Percentiles rank a stretch among this genome's conserved stretches.
Evolutionary conservation across 2,113 vertebrate genomes (phyloP).

Genomic region (Ciconia boyciana): DNA sequence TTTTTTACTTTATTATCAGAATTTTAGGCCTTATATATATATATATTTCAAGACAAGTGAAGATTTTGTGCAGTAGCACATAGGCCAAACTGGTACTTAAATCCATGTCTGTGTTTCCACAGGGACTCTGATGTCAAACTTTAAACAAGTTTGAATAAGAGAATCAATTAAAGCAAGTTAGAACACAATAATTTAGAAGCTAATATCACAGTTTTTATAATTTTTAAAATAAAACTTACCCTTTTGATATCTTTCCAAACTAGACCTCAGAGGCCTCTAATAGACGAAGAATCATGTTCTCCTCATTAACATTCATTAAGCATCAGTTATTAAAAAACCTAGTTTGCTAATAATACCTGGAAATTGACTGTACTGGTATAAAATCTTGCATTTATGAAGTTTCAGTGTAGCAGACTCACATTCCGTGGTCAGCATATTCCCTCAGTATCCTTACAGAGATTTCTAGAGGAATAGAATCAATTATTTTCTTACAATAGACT

Average conservation of each 20-base stretch:
- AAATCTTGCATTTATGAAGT: not conserved
- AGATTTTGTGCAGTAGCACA: not conserved
- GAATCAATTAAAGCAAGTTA: constrained; percentile 6
- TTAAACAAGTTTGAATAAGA: not conserved
- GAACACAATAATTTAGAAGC: not conserved
- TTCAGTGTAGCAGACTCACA: not conserved
- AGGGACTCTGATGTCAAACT: not conserved
- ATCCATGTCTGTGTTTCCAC: not conserved
- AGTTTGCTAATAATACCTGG: not conserved
- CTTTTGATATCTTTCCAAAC: constrained; percentile 36
- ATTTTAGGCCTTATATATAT: not conserved
- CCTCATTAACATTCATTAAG: not conserved
- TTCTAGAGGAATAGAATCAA: not conserved
- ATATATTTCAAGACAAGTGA: not conserved
- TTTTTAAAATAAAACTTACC: not conserved
- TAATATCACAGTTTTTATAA: not conserved
- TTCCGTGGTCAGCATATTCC: not conserved
- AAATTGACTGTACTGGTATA: not conserved
- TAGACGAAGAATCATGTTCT: not conserved
- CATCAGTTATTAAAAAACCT: not conserved
- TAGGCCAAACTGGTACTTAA: not conserved
- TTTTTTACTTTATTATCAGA: not conserved
- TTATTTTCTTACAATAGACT: not conserved
- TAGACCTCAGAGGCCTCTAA: not conserved
- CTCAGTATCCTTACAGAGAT: not conserved